phyloP scores from a whole-genome alignment of 2,797 vertebrate species.

The Micropoecilia bifurca region DNA sequence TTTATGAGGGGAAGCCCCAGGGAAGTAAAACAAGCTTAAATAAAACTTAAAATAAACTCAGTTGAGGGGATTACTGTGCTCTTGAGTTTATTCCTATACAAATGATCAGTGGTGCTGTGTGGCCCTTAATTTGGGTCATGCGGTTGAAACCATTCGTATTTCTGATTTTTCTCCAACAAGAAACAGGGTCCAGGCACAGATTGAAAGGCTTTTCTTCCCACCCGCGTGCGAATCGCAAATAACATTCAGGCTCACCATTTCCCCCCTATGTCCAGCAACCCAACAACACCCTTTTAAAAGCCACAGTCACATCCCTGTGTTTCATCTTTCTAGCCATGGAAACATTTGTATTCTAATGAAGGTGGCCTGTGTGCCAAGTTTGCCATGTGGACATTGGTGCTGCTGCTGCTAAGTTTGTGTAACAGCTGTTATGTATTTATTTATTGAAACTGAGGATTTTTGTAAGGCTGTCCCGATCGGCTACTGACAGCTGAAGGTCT shows the following conservation, averaged over 20 bases:
- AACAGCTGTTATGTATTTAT: background rate
- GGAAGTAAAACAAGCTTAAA: slow-evolving; percentile 17
- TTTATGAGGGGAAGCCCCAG: slow-evolving; percentile 21
- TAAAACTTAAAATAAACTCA: slow-evolving; percentile 16
- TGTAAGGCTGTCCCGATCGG: slow-evolving; percentile 17
- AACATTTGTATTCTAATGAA: slow-evolving; percentile 60
- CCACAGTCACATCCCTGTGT: slow-evolving; percentile 55
- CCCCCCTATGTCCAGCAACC: slow-evolving; percentile 51
- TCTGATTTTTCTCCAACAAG: slow-evolving; percentile 67
- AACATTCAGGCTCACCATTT: slow-evolving; percentile 56
- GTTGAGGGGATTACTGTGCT: slow-evolving; percentile 23
- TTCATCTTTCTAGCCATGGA: slow-evolving; percentile 52
- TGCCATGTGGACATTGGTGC: slow-evolving; percentile 45
- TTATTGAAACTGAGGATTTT: background rate
- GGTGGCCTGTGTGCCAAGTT: slow-evolving; percentile 26
- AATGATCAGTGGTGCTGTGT: slow-evolving; percentile 48
- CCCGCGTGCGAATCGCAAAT: slow-evolving; percentile 72
- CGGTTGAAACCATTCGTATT: slow-evolving; percentile 53
- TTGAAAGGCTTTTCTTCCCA: slow-evolving; percentile 70
- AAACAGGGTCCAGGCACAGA: slow-evolving; percentile 54
- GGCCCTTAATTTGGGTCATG: slow-evolving; percentile 46
- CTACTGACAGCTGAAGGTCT: slow-evolving; percentile 54
- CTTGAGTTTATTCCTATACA: slow-evolving; percentile 51
- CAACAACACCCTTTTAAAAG: slow-evolving; percentile 72
- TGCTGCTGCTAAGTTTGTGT: slow-evolving; percentile 11